Evolutionary conservation across 2,113 vertebrate genomes (phyloP), one percentile per base, ranked within the genome.

Genomic region (Hoplias malabaricus): DNA sequence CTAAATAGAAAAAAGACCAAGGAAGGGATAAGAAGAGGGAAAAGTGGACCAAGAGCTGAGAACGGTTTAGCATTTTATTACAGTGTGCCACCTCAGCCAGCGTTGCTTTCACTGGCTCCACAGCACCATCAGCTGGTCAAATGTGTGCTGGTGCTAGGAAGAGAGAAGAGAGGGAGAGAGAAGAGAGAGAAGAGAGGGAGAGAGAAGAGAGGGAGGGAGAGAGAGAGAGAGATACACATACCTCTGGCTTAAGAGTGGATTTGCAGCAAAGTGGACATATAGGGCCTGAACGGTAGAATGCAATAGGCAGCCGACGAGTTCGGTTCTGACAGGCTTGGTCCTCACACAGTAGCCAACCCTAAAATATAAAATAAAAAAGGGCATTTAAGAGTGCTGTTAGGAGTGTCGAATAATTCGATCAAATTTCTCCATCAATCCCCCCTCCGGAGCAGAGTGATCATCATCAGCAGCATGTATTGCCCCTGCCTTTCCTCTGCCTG

Each of bases 281-380:
- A 36, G 97, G 96, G 21, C 96, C 97, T 3, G 89, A 92, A 29
- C 94, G 92, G 27, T 94, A 97, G 86, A 98, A 98, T 19, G 88
- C 92, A 67, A 97, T 85, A 1, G 97, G 95, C 80, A 98, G 85
- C 14, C 92, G 93, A 16, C 94, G 94, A 71, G 92, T 97, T 81
- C 95, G 91, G 85, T 94, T 93, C 83, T 88, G 93, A 86, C 98
- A 99, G 1, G 96, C 90, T 83, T 93, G 95, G 76, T 99, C 98
- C 85, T 99, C 98, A n/a, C 98, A 99, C 72, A 95, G 86, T 75
- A 98, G 87, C 98, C 98, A 99, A 46, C 95, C 94, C 98, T 99
- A 53, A 0, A 19, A 71, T 42, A 82, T 29, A 83, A 56, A 16
- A 78, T 69, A 73, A 3, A 23, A 42, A 14, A n/a, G 43, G 81